Evolutionary conservation across 1,140 invertebrate genomes (phyloP), one percentile per base, ranked within the genome.

Genomic region (Drosophila oshimai): DNA sequence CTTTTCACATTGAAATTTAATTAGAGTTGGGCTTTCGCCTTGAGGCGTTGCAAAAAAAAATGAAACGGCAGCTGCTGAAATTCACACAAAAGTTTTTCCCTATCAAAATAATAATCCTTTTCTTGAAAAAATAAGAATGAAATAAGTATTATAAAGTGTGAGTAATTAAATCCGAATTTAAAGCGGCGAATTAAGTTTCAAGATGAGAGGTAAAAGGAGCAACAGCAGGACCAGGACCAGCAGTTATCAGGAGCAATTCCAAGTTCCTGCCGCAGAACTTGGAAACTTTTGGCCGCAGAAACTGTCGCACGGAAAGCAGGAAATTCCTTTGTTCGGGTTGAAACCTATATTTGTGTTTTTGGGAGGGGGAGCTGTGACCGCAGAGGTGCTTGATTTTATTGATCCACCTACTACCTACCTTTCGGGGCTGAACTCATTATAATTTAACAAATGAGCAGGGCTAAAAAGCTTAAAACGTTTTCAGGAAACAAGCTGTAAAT

Each of bases 401-500:
- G 46, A 67, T 68, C 37, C 31, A 36, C 5, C n/a, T n/a, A n/a
- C n/a, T n/a, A n/a, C 10, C 15, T 2, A 2, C 26, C 33, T 15
- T 9, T 13, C 18, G 17, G 17, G 33, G 17, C 44, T 24, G 6
- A 17, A 34, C 68, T 80, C 79, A 84, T 83, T 83, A 83, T 74
- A 54, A 57, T 84, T 79, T 58, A 74, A 84, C 57, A 84, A 84
- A 84, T 83, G 79, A 60, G 57, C 54, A 55, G 37, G 65, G 70
- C 64, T 72, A 84, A 84, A 83, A 73, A 57, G 74, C 76, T 84
- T 83, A 84, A 83, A 47, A 45, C 74, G 61, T 55, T n/a, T n/a
- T 78, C 53, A 62, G 51, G 34, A 69, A 73, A 84, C 69, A 72
- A 84, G 79, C 74, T 75, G 75, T 58, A 73, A 77, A 68, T 74